phyloP scores from a whole-genome alignment of 2,113 vertebrate genomes.

The Xiphophorus couchianus region DNA sequence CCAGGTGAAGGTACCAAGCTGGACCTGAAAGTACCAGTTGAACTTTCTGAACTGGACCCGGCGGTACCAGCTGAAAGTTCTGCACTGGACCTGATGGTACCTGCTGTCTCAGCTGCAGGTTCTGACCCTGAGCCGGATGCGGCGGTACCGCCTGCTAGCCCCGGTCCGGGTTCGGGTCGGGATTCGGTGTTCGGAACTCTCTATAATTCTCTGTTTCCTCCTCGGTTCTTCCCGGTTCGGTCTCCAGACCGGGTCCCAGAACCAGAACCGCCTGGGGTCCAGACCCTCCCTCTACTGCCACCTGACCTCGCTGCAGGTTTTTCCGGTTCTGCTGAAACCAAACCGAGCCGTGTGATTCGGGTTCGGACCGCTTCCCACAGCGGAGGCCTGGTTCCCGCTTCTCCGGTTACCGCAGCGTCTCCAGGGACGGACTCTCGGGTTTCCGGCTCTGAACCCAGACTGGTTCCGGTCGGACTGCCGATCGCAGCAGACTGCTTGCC shows the following conservation, averaged over 20 bases:
- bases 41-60: too few relatives aligned
- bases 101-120: background rate
- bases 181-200: slow-evolving; percentile 24
- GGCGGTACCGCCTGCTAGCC: background rate
- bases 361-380: background rate
- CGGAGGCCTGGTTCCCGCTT: background rate
- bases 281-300: background rate
- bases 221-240: background rate
- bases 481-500: background rate
- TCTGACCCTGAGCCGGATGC: background rate
- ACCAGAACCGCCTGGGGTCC: background rate
- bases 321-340: background rate
- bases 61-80: too few relatives aligned
- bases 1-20: too few relatives aligned
- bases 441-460: slow-evolving; percentile 35
- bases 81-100: too few relatives aligned
- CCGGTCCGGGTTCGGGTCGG: background rate
- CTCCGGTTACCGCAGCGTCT: slow-evolving; percentile 32
- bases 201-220: slow-evolving; percentile 54
- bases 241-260: background rate
- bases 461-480: slow-evolving; percentile 50
- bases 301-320: background rate
- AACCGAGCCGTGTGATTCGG: background rate
- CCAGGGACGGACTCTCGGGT: slow-evolving; percentile 42
- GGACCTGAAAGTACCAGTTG: too few relatives aligned